Evolutionary conservation across 2,113 vertebrate genomes (phyloP).

Genomic region (Strigops habroptila): DNA sequence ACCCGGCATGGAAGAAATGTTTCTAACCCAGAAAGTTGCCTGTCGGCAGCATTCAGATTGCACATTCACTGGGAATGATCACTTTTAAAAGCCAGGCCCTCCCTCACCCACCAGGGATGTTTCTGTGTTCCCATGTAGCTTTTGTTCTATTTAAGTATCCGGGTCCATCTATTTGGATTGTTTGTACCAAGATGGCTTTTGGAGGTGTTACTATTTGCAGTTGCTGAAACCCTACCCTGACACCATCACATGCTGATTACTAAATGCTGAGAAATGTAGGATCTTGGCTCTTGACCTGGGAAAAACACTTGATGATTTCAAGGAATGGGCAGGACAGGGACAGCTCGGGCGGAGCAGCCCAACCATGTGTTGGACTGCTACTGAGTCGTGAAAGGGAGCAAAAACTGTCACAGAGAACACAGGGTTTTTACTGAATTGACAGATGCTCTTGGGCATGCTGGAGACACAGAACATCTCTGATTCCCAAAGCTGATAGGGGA

Average conservation of each 20-base stretch:
- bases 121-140: not conserved
- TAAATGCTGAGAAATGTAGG: not conserved
- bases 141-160: not conserved
- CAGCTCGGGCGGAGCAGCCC: not conserved
- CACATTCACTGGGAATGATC: not conserved
- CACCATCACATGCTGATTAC: not conserved
- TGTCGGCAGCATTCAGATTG: not conserved
- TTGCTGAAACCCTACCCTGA: not conserved
- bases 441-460: not conserved
- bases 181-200: not conserved
- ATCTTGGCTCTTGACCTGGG: not conserved
- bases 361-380: not conserved
- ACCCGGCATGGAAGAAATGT: not conserved
- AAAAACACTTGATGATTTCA: not conserved
- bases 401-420: rapidly evolving
- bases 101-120: not conserved
- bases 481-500: not conserved
- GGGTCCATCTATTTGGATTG: not conserved
- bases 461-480: not conserved
- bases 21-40: not conserved
- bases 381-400: not conserved
- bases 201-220: not conserved
- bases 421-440: not conserved
- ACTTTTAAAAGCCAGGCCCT: not conserved
- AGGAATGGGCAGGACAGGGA: not conserved